Evolutionary conservation across 2,113 vertebrate species (phyloP).

Genomic region (Myotis davidii): DNA sequence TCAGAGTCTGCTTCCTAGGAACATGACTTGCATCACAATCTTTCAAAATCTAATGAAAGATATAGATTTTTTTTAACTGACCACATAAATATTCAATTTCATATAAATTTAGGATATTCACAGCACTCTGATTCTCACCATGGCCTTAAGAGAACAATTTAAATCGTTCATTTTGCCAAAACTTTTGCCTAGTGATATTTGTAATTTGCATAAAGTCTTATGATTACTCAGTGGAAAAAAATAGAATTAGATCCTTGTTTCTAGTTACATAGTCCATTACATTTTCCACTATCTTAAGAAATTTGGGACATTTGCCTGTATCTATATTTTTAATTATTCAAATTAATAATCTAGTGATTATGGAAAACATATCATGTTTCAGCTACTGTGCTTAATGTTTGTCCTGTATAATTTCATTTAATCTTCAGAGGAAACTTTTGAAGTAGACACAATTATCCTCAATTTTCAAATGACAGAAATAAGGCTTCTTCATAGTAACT

Average conservation of each 20-base stretch:
- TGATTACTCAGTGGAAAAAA: background rate
- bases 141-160: background rate
- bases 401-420: conserved; percentile 13
- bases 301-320: background rate
- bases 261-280: background rate
- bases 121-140: conserved; percentile 8
- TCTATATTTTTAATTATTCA: conserved; percentile 32
- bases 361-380: background rate
- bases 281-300: conserved; percentile 20
- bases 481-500: conserved; percentile 2
- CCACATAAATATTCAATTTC: background rate
- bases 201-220: background rate
- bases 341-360: conserved; percentile 27
- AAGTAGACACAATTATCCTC: background rate
- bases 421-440: background rate
- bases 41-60: conserved; percentile 30
- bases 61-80: background rate
- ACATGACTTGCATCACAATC: background rate
- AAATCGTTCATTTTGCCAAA: conserved; percentile 10
- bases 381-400: background rate
- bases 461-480: conserved; percentile 25
- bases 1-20: background rate
- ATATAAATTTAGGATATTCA: conserved; percentile 1
- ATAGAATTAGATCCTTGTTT: background rate
- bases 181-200: background rate